Evolutionary conservation across 2,113 vertebrate genomes (phyloP).

Genomic region (Sylvilagus bachmani): DNA sequence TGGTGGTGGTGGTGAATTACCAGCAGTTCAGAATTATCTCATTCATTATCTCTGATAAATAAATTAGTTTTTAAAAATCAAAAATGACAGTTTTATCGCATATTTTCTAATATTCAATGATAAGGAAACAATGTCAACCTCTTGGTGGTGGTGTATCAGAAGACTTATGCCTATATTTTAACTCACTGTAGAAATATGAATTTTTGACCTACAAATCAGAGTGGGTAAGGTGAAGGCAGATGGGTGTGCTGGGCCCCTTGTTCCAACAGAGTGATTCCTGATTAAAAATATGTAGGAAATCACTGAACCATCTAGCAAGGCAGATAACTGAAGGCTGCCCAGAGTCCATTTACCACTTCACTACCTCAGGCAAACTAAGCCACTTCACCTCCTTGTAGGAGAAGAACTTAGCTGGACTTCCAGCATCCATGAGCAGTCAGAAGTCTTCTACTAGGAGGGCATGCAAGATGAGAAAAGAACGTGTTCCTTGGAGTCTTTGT

Average conservation of each 20-base stretch:
- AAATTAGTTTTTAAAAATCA: no score
- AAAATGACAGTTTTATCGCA: background rate
- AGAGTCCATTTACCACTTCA: background rate
- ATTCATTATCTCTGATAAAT: no score
- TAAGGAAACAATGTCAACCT: slow-evolving; percentile 16
- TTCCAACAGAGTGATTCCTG: background rate
- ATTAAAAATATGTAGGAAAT: background rate
- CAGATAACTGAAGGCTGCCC: background rate
- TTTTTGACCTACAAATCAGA: background rate
- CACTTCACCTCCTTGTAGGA: background rate
- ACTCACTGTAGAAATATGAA: background rate
- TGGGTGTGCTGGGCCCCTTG: fast-evolving
- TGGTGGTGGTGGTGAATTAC: no score
- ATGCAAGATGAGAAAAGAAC: background rate
- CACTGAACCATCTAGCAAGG: background rate
- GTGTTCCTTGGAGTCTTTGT: background rate
- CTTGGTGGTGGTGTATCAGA: background rate
- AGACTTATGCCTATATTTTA: background rate
- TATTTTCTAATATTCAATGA: background rate
- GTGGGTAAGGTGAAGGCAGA: background rate
- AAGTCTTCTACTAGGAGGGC: background rate
- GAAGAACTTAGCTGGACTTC: background rate
- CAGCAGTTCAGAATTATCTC: no score
- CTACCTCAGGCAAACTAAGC: background rate
- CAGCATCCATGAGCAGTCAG: background rate